Base-by-base conservation (phyloP, 2,888 invertebrate species). In the Polymixis flavicincta region DNA sequence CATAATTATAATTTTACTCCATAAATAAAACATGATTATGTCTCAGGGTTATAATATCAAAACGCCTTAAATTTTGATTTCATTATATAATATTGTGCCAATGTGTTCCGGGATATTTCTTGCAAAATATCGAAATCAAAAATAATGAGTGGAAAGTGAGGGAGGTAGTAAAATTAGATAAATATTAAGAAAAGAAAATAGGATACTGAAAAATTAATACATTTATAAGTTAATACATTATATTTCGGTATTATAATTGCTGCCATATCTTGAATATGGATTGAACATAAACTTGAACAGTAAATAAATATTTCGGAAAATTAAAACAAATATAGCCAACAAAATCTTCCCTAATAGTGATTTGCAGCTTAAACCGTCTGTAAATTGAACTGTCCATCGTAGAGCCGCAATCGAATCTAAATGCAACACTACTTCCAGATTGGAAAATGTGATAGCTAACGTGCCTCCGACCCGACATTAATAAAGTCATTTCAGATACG, bases 21-120 rank as follows among this genome's bases (percentile, higher is more conserved):
- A 85, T 74, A 84, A 75, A 78, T 84, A 88, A 90, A 90, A 90
- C 90, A 90, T 90, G 89, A 91, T 90, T 89, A 90, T 89, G 91
- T 90, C 90, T 90, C 76, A 85, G 84, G 86, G 82, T 86, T 87
- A 71, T 59, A 68, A 74, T 55, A 72, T 48, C 61, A 66, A 74
- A 73, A 78, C 65, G 76, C 68, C 70, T 68, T 60, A 52, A 70
- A 73, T 80, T 76, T 78, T 66, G 59, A 68, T 76, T 42, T 70
- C 48, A 48, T 66, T 72, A 52, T 28, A 73, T 76, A 74, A 72
- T 72, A 59, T 52, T 72, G 79, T 82, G 83, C 86, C 82, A 85
- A 88, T 89, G 57, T 75, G 75, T 69, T 74, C 71, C 75, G 65
- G 55, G 74, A 78, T 61, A 71, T 73, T 74, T 71, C 65, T 73